Evolutionary conservation across 2,797 vertebrate species (phyloP), one percentile per base, ranked within the genome.

Genomic region (Scarus forsteni): DNA sequence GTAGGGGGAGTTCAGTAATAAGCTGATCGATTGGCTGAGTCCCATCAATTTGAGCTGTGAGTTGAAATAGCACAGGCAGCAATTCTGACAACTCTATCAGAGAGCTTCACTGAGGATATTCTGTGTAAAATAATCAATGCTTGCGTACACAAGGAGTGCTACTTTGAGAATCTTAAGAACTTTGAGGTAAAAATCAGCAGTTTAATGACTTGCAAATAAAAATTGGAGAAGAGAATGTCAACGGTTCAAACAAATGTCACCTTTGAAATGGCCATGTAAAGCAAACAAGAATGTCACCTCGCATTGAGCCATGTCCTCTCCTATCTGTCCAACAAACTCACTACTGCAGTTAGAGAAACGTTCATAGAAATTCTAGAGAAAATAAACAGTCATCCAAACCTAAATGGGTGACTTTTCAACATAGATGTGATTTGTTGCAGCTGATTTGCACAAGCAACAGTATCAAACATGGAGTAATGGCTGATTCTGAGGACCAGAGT

Each of bases 1-100:
- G 79, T 81, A 83, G 79, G 73, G 10, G 64, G 74, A 82, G 87
- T 84, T 89, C 85, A 81, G 87, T 88, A 91, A 91, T 86, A 85
- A 89, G 87, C 76, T 63, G 56, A 92, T 93, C 85, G 72, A 93
- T 90, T 75, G 82, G 89, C 88, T 73, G 65, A 87, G 79, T 78
- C 73, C 73, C 73, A 76, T 86, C 81, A 51, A 69, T 85, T 85
- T 78, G 73, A 79, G 81, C 82, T 72, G 75, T 11, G 19, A 85
- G 70, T 83, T 87, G 67, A 85, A 88, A 82, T 90, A 85, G 84
- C 85, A 60, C 18, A 0, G 63, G 52, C 48, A 52, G 34, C 49
- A 60, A 65, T 74, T 74, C 79, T 83, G 81, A 86, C 54, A 55
- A 70, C 79, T 85, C 78, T 76, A 84, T 91, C 82, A 70, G 62